phyloP scores from a whole-genome alignment of 1,140 invertebrate genomes.

The Halesus radiatus region DNA sequence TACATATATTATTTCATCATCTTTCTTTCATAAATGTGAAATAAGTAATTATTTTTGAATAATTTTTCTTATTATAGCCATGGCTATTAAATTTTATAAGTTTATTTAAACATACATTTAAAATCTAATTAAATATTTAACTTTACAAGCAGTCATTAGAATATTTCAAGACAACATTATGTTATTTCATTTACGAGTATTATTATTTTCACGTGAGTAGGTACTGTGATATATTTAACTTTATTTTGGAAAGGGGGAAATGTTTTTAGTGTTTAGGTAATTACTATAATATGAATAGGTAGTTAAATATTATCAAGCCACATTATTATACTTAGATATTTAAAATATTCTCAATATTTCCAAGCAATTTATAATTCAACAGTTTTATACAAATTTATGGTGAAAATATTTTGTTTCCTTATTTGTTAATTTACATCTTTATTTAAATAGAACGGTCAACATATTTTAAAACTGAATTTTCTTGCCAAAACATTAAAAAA shows the following conservation, averaged over 20 bases:
- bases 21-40: no score
- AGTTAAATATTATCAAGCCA: slow-evolving; percentile 15
- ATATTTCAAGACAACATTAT: slow-evolving; percentile 21
- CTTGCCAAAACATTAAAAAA: no score
- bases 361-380: slow-evolving; percentile 2
- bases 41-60: no score
- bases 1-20: no score
- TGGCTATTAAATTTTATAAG: neutral
- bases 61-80: no score
- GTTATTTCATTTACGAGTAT: no score
- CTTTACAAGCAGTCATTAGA: slow-evolving; percentile 35
- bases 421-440: neutral
- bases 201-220: no score
- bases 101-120: slow-evolving; percentile 2
- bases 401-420: slow-evolving; percentile 2
- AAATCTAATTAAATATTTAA: slow-evolving; percentile 11
- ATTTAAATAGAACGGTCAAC: neutral
- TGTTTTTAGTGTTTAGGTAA: slow-evolving; percentile 8
- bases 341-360: slow-evolving; percentile 9
- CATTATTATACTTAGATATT: neutral
- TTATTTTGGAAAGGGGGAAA: slow-evolving; percentile 4
- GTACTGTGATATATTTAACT: neutral
- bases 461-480: neutral
- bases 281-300: neutral
- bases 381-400: slow-evolving; percentile 6